Conservation (phyloP, 2,797 vertebrate genomes). For the Crocodylus rhombifer region DNA sequence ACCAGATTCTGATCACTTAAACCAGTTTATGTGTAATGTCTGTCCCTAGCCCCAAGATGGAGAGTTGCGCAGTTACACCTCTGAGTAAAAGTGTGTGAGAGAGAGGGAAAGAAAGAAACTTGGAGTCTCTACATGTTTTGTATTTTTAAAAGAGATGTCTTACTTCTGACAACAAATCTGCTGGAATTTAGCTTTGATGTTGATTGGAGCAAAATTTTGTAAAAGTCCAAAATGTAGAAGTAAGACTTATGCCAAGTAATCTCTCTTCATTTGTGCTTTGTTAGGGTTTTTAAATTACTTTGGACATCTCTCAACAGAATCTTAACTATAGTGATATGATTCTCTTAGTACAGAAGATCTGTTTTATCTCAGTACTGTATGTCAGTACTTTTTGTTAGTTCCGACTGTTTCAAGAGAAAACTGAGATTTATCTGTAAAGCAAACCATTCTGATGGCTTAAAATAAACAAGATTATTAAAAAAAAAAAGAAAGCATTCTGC, state of each 20-base stretch:
- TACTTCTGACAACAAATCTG: background rate
- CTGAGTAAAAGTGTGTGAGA: too few species aligned
- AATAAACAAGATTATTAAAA: background rate
- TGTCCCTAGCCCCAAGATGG: too few species aligned
- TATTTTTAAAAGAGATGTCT: background rate
- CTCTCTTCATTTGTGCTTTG: background rate
- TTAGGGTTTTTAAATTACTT: background rate
- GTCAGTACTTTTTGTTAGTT: background rate
- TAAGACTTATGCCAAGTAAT: fast-evolving
- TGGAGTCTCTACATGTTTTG: background rate
- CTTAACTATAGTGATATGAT: background rate
- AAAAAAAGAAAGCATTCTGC: background rate
- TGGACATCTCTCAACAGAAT: background rate
- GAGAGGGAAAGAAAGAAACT: too few species aligned
- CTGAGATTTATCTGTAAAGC: background rate
- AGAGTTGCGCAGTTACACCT: too few species aligned
- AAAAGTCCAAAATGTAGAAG: background rate
- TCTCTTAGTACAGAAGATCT: too few species aligned
- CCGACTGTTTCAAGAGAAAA: background rate
- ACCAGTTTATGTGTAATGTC: too few species aligned
- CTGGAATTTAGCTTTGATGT: background rate
- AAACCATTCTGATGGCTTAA: background rate
- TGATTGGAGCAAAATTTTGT: too few species aligned
- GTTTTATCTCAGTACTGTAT: fast-evolving
- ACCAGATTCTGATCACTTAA: too few species aligned